These are phyloP conservation scores for Pocota personata DNA, from an alignment of 2,888 invertebrate species.

Conservation along the genomic window DNA sequence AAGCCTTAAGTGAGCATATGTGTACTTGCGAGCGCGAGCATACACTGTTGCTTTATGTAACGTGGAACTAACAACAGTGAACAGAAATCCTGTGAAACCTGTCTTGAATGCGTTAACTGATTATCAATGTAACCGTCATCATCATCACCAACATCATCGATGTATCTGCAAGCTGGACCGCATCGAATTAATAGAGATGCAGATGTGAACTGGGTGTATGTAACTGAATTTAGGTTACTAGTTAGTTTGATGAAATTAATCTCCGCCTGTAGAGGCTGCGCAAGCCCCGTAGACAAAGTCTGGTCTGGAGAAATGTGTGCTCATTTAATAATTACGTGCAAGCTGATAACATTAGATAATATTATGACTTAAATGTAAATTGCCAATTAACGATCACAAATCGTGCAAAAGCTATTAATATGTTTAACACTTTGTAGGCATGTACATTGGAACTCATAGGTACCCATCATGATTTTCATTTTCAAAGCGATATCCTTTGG, in stretches of 20 bases:
- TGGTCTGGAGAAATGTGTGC: constrained; percentile 1
- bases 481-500: not conserved
- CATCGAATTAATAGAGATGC: constrained; percentile 9
- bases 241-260: constrained; percentile 27
- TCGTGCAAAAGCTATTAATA: constrained; percentile 18
- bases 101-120: constrained; percentile 37
- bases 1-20: not conserved
- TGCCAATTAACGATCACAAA: constrained; percentile 17
- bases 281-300: not conserved
- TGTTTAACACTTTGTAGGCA: not conserved
- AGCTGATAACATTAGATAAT: constrained; percentile 24
- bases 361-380: not conserved
- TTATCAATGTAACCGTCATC: constrained; percentile 9
- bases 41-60: constrained; percentile 39
- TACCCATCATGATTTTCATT: not conserved
- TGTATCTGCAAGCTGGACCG: not conserved
- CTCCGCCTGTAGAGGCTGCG: not conserved
- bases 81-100: constrained; percentile 42
- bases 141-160: not conserved
- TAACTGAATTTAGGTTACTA: constrained; percentile 50
- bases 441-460: not conserved
- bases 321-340: constrained; percentile 2
- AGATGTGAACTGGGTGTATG: constrained; percentile 23
- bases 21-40: not conserved
- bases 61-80: not conserved